These are phyloP conservation scores for Misgurnus mizolepis DNA, from an alignment of 2,113 vertebrate species.

Conservation along the genomic window DNA sequence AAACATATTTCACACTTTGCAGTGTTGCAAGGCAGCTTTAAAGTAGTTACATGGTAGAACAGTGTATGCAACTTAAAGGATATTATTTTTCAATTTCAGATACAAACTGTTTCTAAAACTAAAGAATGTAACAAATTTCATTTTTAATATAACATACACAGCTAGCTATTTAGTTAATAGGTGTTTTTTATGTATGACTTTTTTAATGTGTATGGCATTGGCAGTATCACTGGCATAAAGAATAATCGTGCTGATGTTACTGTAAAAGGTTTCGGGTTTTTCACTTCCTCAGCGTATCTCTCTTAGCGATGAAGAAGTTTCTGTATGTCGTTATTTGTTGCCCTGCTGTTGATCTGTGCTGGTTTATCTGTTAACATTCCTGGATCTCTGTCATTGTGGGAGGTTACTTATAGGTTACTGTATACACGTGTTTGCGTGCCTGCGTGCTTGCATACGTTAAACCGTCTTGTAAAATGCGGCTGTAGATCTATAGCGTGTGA, in stretches of 20 bases:
- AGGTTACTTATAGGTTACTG: background rate
- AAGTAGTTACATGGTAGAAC: too few relatives aligned
- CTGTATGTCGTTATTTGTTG: conserved; percentile 24
- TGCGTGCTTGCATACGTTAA: conserved; percentile 40
- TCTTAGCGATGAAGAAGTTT: conserved; percentile 49
- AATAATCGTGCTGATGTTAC: conserved; percentile 38
- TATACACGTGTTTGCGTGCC: conserved; percentile 24
- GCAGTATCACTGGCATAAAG: conserved; percentile 17
- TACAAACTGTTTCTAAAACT: too few relatives aligned
- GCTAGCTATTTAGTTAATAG: background rate
- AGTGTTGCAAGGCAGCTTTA: too few relatives aligned
- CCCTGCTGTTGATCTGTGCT: conserved; percentile 22
- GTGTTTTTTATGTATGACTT: background rate
- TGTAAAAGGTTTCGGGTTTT: conserved; percentile 43
- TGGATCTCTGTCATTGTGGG: background rate
- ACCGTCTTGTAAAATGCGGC: conserved; percentile 49
- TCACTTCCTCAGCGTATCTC: conserved; percentile 49
- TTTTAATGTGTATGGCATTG: conserved; percentile 8
- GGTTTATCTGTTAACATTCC: conserved; percentile 1
- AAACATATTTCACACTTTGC: too few relatives aligned
- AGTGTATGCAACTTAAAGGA: too few relatives aligned
- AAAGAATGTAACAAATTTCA: too few relatives aligned
- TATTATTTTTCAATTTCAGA: too few relatives aligned
- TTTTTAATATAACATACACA: background rate
- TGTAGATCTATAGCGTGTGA: conserved; percentile 42